Conservation (phyloP, 2,113 vertebrate genomes). For the Morone chrysops region DNA sequence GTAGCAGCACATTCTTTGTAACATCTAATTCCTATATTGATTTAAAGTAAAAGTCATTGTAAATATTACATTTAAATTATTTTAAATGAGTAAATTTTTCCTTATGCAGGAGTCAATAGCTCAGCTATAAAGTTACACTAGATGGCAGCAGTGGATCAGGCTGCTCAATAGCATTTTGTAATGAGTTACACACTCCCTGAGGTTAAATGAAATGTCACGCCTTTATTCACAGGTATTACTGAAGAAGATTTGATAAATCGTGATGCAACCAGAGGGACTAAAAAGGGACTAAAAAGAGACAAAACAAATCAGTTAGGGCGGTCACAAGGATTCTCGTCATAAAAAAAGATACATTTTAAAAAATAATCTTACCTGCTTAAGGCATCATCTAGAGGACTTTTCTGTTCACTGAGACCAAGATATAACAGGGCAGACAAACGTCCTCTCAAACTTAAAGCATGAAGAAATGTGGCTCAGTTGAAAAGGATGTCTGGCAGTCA, state of each 20-base stretch:
- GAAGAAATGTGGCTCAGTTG: neutral
- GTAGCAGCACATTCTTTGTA: neutral
- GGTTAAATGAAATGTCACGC: constrained; percentile 53
- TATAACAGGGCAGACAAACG: no score
- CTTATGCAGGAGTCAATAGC: neutral
- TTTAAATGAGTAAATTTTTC: no score
- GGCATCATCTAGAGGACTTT: neutral
- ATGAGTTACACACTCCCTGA: constrained; percentile 12
- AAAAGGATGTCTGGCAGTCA: neutral
- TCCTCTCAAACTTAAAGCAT: neutral
- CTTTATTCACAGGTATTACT: constrained; percentile 46
- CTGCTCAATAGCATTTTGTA: neutral
- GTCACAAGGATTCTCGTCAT: neutral
- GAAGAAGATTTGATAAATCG: constrained; percentile 1
- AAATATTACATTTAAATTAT: no score
- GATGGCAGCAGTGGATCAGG: constrained; percentile 67
- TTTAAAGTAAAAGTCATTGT: neutral
- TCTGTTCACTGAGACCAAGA: neutral
- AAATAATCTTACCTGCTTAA: neutral
- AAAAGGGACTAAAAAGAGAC: neutral
- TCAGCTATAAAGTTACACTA: constrained; percentile 31
- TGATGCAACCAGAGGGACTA: neutral
- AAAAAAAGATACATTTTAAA: neutral
- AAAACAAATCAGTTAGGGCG: neutral
- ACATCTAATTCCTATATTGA: neutral